phyloP scores from a whole-genome alignment of 2,888 invertebrate species.

The Argynnis bischoffii region DNA sequence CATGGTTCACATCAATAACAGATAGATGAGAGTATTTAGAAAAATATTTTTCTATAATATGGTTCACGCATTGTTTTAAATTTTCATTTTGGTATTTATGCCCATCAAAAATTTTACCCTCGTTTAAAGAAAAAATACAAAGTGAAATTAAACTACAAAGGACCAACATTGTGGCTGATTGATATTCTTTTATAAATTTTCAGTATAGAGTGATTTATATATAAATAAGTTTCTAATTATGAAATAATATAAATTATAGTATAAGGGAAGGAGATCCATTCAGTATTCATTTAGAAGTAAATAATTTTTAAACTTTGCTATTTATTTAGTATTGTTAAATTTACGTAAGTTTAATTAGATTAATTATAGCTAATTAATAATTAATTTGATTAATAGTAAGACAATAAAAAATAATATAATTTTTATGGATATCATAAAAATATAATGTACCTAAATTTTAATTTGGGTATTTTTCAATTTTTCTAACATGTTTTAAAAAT shows the following conservation, averaged over 20 bases:
- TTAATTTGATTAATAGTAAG: too few relatives aligned
- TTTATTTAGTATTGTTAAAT: too few relatives aligned
- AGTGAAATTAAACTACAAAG: neutral
- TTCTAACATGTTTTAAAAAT: too few relatives aligned
- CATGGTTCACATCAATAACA: conserved; percentile 32
- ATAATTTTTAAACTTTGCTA: too few relatives aligned
- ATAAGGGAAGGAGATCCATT: neutral
- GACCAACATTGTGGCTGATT: conserved; percentile 18
- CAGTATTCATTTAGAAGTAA: too few relatives aligned
- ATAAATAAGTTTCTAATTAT: neutral
- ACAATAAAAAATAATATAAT: too few relatives aligned
- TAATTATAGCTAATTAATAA: too few relatives aligned
- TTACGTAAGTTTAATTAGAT: too few relatives aligned
- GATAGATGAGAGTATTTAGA: conserved; percentile 25
- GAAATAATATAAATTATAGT: neutral
- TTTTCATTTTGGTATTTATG: neutral
- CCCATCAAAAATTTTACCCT: conserved; percentile 6
- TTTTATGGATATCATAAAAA: too few relatives aligned
- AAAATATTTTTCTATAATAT: conserved; percentile 32
- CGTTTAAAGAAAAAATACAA: neutral
- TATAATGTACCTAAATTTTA: too few relatives aligned
- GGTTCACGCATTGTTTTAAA: conserved; percentile 25
- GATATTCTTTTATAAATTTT: neutral
- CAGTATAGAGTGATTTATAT: neutral
- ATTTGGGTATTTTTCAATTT: neutral